Evolutionary conservation across 2,888 invertebrate genomes (phyloP), one percentile per base, ranked within the genome.

Genomic region (Sthenelais limicola): DNA sequence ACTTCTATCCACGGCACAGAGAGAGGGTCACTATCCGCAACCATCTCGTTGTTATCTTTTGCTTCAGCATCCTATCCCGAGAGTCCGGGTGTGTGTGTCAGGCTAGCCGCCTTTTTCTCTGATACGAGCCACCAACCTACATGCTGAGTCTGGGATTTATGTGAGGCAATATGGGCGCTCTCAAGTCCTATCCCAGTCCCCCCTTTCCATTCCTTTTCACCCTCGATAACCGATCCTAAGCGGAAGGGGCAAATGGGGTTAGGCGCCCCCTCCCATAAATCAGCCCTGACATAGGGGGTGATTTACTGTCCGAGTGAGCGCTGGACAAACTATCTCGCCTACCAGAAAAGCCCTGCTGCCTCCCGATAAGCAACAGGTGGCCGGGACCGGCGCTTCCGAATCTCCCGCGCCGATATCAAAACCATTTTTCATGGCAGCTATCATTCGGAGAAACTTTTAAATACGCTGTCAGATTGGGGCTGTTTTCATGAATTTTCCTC

Each of bases 391-490:
- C 62, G 62, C 51, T n/a, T 24, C 62, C 62, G 26, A 38, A 62
- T 38, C 56, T 56, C 56, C 56, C 56, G 3, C 35, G 15, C 62
- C 62, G 38, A 62, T 62, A 62, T 35, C 62, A 38, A 38, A 62
- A 35, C 62, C 62, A 62, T 62, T 38, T 38, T 24, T 62, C 62
- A 62, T 35, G 26, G 62, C 38, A 26, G n/a, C 62, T 62, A 62
- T 62, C 62, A 62, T 35, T 62, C 28, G 62, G 62, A 62, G 62
- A 62, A 62, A 62, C 62, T 21, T 62, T 62, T 62, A 62, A 62
- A 62, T 62, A 62, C 43, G 24, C 62, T 38, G 62, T 62, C 62
- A 62, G 62, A 62, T 62, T 35, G 38, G 3, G 2, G 32, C 52
- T 52, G 52, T 51, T 51, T 51, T n/a, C 51, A 51, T 51, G 51